Percentiles rank a stretch among this genome's conserved stretches.
Conservation (phyloP, 2,888 invertebrate species). For the Hemithea aestivaria region DNA sequence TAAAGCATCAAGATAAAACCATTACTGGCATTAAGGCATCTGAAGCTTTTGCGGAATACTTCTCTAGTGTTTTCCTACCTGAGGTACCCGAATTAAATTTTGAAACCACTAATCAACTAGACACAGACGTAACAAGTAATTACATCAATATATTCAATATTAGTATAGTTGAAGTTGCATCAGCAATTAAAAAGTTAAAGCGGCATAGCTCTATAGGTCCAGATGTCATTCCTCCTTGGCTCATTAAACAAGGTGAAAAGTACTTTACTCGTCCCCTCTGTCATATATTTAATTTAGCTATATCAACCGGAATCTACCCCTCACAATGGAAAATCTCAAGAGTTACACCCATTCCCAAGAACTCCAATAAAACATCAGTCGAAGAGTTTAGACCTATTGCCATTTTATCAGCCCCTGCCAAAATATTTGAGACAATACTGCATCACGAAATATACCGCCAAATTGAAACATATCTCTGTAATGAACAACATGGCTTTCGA, state of each 20-base stretch:
- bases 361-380: not conserved
- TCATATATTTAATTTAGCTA: too few species aligned
- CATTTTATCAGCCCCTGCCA: not conserved
- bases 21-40: not conserved
- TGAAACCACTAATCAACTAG: not conserved
- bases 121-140: not conserved
- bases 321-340: not conserved
- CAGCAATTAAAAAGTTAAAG: conserved; percentile 3
- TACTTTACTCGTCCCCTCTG: too few species aligned
- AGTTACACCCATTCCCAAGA: conserved; percentile 1
- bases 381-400: conserved; percentile 1
- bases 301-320: not conserved
- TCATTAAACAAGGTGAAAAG: not conserved
- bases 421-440: conserved; percentile 1
- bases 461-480: not conserved
- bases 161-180: not conserved
- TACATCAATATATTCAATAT: conserved; percentile 2
- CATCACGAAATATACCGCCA: not conserved
- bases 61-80: conserved; percentile 3
- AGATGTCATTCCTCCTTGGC: not conserved
- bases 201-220: conserved; percentile 1
- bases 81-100: not conserved
- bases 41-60: conserved; percentile 3
- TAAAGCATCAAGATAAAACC: conserved; percentile 1
- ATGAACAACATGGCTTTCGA: conserved; percentile 5